Base-by-base conservation (phyloP, 1,140 invertebrate species). In the Riptortus pedestris region DNA sequence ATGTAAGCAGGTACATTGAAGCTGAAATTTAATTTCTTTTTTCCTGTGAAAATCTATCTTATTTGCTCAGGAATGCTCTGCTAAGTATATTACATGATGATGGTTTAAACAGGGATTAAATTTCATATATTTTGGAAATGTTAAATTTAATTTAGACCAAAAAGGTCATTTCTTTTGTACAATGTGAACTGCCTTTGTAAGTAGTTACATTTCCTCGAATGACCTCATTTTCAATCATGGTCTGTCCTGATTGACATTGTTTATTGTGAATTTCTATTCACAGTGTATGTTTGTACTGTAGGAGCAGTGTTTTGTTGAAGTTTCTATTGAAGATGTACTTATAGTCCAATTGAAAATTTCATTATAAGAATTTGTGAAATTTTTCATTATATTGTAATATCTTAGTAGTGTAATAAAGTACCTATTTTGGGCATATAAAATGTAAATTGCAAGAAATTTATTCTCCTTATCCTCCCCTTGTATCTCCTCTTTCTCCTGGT, bases 401-500 rank as follows among this genome's bases (percentile, higher is more conserved):
- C 51, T 55, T 55, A 55, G 51, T 55, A 55, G 51, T 55, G 51
- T 55, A 55, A 55, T 55, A 55, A 55, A 55, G 22, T 55, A 55
- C 51, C 51, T 55, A 55, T 55, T 55, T 55, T 55, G 51, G 51
- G 51, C 51, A 55, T 55, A 55, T 38, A 38, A 38, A n/a, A n/a
- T n/a, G n/a, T n/a, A n/a, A n/a, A n/a, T n/a, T n/a, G n/a, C n/a
- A n/a, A n/a, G n/a, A n/a, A n/a, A n/a, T n/a, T n/a, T n/a, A n/a
- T n/a, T n/a, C n/a, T n/a, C n/a, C n/a, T n/a, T n/a, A n/a, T n/a
- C n/a, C n/a, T n/a, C n/a, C n/a, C n/a, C n/a, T n/a, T n/a, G n/a
- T n/a, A n/a, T n/a, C n/a, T n/a, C n/a, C n/a, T n/a, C n/a, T n/a
- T n/a, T n/a, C n/a, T n/a, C n/a, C n/a, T n/a, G n/a, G n/a, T n/a